Base-by-base conservation (phyloP, 2,113 vertebrate genomes). In the Chaetops frenatus region DNA sequence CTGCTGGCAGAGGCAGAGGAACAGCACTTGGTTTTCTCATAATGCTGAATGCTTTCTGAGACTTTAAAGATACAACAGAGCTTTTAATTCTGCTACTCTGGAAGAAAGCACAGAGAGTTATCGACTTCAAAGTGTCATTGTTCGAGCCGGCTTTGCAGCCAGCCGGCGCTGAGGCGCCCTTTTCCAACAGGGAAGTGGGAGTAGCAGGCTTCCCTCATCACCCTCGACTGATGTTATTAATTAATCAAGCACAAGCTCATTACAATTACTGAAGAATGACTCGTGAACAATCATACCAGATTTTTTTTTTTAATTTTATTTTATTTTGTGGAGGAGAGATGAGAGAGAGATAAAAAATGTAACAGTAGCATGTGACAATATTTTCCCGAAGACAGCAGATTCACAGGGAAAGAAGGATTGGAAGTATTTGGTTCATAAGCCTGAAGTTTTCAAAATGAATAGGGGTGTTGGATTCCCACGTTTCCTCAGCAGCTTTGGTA, bases 211-310 rank as follows among this genome's bases (percentile, higher is more conserved):
- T 86, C 85, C 81, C 84, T 95, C 94, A 96, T 94, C 87, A 78
- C 70, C 74, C 45, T 92, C 80, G 47, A 47, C 78, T 21, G 23
- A 74, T 64, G 92, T 92, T 96, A 81, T 96, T 97, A 98, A 98
- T 97, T 98, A 97, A 97, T 96, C 64, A 80, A 96, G 93, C 58
- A 74, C 40, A 89, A 89, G 85, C 82, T 92, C 50, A 6, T 92
- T 96, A 76, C 57, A 86, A 28, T 74, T 76, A 92, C 81, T 92
- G 85, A 83, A 48, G 64, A 83, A 70, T 90, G 64, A 92, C 47
- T 94, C 76, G 20, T 78, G 89, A 92, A 86, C 81, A 91, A 92
- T 89, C 79, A 60, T 48, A 44, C 17, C 61, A 70, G 42, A 29
- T 58, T 33, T 74, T 65, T 33, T 18, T 21, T 58, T 65, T n/a